Percentiles rank a stretch among this genome's conserved stretches.
These are phyloP conservation scores for Ophion costatus DNA, from an alignment of 2,888 invertebrate species.

Conservation along the genomic window DNA sequence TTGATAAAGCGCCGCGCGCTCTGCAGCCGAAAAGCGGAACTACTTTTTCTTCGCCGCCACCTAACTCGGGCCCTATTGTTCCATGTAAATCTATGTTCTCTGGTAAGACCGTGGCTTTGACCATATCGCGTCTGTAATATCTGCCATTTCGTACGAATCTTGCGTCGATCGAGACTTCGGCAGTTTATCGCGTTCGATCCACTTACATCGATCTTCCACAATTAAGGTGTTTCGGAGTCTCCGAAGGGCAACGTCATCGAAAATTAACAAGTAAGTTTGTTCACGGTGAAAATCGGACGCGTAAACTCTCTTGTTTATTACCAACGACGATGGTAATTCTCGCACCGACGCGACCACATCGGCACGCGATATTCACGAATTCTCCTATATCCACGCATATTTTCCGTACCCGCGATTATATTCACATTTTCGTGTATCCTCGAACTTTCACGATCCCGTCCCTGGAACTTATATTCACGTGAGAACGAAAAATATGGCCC, in stretches of 20 bases:
- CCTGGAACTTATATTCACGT: background rate
- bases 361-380: constrained; percentile 37
- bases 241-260: background rate
- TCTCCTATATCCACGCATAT: background rate
- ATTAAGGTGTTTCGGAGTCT: background rate
- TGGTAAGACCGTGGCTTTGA: too few species aligned
- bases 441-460: background rate
- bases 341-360: constrained; percentile 6
- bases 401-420: background rate
- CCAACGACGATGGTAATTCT: background rate
- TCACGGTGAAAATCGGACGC: background rate
- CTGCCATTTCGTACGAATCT: constrained; percentile 55
- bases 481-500: constrained; percentile 3
- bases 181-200: background rate
- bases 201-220: background rate
- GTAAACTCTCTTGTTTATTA: background rate
- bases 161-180: constrained; percentile 4
- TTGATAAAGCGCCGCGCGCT: too few species aligned
- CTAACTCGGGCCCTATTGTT: too few species aligned
- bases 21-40: too few species aligned
- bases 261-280: constrained; percentile 17
- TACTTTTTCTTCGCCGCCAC: too few species aligned
- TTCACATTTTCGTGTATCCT: background rate
- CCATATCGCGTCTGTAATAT: too few species aligned
- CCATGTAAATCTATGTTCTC: too few species aligned